Base-by-base conservation (phyloP, 2,797 vertebrate species). In the Poliocrania exsul region DNA sequence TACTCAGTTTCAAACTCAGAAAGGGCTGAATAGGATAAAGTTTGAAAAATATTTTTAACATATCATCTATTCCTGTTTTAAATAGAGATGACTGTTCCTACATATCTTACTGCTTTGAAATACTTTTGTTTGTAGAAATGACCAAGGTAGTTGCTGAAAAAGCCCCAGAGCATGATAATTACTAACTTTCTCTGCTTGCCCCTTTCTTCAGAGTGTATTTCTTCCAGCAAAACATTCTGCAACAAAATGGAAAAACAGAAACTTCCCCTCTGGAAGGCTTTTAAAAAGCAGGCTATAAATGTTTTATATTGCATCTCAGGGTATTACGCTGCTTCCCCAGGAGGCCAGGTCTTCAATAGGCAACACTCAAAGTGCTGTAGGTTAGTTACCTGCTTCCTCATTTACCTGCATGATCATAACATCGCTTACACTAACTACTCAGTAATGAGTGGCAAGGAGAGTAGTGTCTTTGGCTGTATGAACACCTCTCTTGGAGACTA, bases 241-340 rank as follows among this genome's bases (percentile, higher is more conserved):
- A 73, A 60, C 44, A 84, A 93, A 90, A 92, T 21, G 16, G 53
- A 96, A 93, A 92, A 73, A 29, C 24, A 93, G 91, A 94, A 95
- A 85, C 74, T 79, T 86, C 69, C 38, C 88, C 87, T 80, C 49
- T 73, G 56, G 57, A 95, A 92, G 73, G 64, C 71, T 96, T 90
- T 93, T 89, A 66, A 92, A 95, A 90, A 49, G 18, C 19, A 95
- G 26, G 37, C 51, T 96, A 92, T 93, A 91, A 86, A 90, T 89
- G 88, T 95, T 95, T 96, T 75, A 92, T 69, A 64, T 70, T 53
- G 57, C 73, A 93, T 93, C 62, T 85, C 87, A 77, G 71, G 81
- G 69, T 64, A 86, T 91, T 93, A 46, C 46, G 35, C 72, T 78
- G 53, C 53, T 94, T 93, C 56, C 88, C 72, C 53, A 62, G 79